A percentile compares a stretch with the other conserved stretches of the same genome.
phyloP scores from a whole-genome alignment of 2,113 vertebrate genomes.

The Prunella himalayana region DNA sequence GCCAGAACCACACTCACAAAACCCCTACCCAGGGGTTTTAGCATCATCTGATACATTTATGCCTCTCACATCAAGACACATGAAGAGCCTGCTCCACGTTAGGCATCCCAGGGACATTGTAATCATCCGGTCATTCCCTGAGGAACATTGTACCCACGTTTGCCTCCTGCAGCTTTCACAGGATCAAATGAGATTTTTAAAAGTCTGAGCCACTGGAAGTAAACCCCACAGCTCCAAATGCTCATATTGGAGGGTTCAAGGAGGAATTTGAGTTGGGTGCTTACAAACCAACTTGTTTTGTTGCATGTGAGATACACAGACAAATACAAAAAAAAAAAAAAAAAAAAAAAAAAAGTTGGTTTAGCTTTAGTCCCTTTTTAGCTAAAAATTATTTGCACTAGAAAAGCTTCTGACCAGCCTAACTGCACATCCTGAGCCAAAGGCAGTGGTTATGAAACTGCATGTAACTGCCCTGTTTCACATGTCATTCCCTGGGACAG shows the following conservation, averaged over 20 bases:
- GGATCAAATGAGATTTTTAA: not conserved
- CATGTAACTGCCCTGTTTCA: rapidly evolving
- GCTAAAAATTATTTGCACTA: not conserved
- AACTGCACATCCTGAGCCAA: not conserved
- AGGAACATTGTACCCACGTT: not conserved
- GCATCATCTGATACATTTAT: not conserved
- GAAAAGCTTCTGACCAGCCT: not conserved
- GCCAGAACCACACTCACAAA: not conserved
- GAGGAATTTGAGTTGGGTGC: not conserved
- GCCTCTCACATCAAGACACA: not conserved
- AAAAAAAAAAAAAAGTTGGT: not conserved
- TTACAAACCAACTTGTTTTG: not conserved
- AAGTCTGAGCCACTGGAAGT: not conserved
- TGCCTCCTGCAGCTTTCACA: not conserved
- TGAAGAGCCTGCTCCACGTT: not conserved
- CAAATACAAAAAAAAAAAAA: not conserved
- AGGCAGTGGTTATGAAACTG: not conserved
- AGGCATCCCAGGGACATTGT: not conserved
- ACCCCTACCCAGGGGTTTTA: not conserved
- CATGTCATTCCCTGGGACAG: not conserved
- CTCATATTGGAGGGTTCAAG: not conserved
- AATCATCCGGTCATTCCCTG: rapidly evolving
- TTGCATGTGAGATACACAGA: not conserved
- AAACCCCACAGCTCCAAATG: not conserved
- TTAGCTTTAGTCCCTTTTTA: not conserved